Evolutionary conservation across 2,797 vertebrate species (phyloP).

Genomic region (Sebastes diploproa): DNA sequence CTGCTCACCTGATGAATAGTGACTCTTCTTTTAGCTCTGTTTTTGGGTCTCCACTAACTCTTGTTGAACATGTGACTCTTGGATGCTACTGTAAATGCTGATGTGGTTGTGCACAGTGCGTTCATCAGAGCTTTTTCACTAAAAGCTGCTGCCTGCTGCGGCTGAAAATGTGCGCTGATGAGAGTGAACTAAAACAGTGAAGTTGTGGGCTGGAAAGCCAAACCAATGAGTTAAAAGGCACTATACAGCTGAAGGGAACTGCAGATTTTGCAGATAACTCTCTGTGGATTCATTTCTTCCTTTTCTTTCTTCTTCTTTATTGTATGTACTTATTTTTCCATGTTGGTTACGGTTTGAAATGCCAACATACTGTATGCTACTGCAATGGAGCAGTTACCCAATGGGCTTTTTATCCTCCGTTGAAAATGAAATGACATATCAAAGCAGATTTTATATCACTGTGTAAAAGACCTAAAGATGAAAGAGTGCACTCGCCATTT

Average conservation of each 20-base stretch:
- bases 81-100: not conserved
- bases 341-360: too few species aligned
- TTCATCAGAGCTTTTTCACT: not conserved
- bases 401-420: not conserved
- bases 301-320: too few species aligned
- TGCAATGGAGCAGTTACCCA: not conserved
- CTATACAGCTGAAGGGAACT: not conserved
- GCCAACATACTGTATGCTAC: not conserved
- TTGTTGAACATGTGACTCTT: not conserved
- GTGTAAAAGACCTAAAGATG: slow-evolving; percentile 4
- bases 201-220: not conserved
- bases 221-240: not conserved
- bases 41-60: not conserved
- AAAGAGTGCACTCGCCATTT: not conserved
- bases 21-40: not conserved
- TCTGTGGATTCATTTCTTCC: not conserved
- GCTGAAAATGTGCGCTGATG: not conserved
- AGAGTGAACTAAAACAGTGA: not conserved
- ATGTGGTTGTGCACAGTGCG: not conserved
- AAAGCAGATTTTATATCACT: slow-evolving; percentile 11
- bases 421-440: slow-evolving; percentile 8
- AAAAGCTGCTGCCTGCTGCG: not conserved
- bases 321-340: too few species aligned
- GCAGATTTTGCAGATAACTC: not conserved
- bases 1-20: not conserved